Conservation (phyloP, 2,888 invertebrate genomes). For the Ormyrus pomaceus region DNA sequence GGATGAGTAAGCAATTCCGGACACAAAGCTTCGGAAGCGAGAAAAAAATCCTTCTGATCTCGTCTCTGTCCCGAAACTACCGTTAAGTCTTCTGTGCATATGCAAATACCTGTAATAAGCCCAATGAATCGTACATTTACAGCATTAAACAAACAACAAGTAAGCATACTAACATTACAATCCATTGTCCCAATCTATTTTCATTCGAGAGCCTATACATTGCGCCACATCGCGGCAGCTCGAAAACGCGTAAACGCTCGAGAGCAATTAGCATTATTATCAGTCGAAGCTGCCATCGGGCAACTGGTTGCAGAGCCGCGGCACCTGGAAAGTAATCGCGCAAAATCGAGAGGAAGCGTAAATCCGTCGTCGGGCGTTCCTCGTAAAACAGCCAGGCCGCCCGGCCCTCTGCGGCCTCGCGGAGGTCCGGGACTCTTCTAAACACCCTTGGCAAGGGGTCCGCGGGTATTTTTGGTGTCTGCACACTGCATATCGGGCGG, state of each 20-base stretch:
- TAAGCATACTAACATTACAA: too few relatives aligned
- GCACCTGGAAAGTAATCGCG: background rate
- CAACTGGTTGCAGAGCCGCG: too few relatives aligned
- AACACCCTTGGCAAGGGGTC: slow-evolving; percentile 75
- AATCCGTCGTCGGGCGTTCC: slow-evolving; percentile 30
- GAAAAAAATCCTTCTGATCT: slow-evolving; percentile 6
- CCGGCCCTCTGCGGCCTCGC: slow-evolving; percentile 20
- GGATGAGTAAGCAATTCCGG: slow-evolving; percentile 27
- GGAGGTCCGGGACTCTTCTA: slow-evolving; percentile 65
- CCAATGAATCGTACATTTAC: too few relatives aligned
- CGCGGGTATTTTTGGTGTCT: slow-evolving; percentile 53
- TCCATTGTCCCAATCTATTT: too few relatives aligned
- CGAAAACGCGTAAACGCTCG: too few relatives aligned
- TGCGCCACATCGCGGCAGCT: too few relatives aligned
- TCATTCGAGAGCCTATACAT: too few relatives aligned
- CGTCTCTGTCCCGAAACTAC: background rate
- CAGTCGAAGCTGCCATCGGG: too few relatives aligned
- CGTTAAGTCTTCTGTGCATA: slow-evolving; percentile 17
- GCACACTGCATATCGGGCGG: slow-evolving; percentile 25
- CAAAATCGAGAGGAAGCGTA: slow-evolving; percentile 24
- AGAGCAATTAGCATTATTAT: too few relatives aligned
- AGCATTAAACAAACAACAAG: too few relatives aligned
- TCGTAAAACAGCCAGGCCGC: slow-evolving; percentile 9
- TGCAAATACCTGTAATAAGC: slow-evolving; percentile 4
- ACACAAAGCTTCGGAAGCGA: background rate